These are phyloP conservation scores for Phrynocephalus vlangalii DNA, from an alignment of 2,797 vertebrate genomes.

Conservation along the genomic window DNA sequence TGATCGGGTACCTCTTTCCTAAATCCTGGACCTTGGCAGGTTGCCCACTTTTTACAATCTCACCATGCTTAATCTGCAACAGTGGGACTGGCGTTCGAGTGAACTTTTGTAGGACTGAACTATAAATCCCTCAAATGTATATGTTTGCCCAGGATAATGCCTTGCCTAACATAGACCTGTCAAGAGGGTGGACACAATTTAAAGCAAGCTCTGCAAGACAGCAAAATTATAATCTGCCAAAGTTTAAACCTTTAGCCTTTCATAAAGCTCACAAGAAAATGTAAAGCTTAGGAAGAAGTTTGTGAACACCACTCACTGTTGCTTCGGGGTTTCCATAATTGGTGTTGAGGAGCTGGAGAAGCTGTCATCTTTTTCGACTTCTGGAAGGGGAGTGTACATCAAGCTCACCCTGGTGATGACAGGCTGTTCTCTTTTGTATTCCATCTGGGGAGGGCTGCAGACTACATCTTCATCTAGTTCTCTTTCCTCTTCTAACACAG, in stretches of 20 bases:
- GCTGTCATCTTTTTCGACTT: background rate
- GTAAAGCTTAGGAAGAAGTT: background rate
- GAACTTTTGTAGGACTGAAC: background rate
- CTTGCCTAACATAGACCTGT: background rate
- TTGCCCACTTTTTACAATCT: background rate
- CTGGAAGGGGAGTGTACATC: background rate
- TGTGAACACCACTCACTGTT: slow-evolving; percentile 9
- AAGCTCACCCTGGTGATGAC: background rate
- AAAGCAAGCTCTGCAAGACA: background rate
- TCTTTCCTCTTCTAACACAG: background rate
- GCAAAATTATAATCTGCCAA: background rate
- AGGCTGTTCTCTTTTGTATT: background rate
- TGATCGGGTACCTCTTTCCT: too few species aligned
- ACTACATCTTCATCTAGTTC: background rate
- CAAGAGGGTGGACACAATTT: background rate
- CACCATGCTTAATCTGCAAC: background rate
- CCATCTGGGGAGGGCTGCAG: too few species aligned
- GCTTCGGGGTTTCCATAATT: background rate
- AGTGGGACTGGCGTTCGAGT: background rate
- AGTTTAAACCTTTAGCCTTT: background rate
- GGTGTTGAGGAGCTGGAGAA: background rate
- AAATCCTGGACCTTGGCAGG: too few species aligned
- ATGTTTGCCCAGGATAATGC: background rate
- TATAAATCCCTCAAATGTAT: background rate
- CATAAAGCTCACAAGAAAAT: background rate